Base-by-base conservation (phyloP, 2,888 invertebrate species). In the Melinopterus prodromus region DNA sequence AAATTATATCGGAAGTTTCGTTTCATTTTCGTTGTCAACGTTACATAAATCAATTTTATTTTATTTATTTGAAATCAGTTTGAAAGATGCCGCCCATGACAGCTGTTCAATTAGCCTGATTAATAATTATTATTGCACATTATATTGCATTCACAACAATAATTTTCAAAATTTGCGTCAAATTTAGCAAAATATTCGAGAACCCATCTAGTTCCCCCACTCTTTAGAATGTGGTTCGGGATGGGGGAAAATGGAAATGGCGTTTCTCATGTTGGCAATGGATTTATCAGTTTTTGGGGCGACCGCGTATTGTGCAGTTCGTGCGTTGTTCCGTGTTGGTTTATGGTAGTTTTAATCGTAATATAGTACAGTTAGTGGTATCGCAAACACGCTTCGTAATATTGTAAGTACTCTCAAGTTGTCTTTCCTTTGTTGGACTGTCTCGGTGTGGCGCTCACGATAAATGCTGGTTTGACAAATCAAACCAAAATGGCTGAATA, bases 401-500 rank as follows among this genome's bases (percentile, higher is more conserved):
- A 80, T 76, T 83, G 83, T 84, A 83, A 82, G 83, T 83, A 80
- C 70, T 35, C n/a, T 74, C 16, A 53, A 70, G 15, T 14, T n/a
- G 15, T 9, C 37, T 37, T 69, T 15, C 77, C 76, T 79, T 81
- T 79, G 15, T 76, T 36, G 77, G 37, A 35, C 74, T 37, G 74
- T 35, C 26, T 71, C n/a, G 7, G 37, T 26, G 36, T 35, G 35
- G n/a, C 6, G 35, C 35, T 35, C 35, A 71, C 35, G 12, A 35
- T 37, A 35, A 74, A 35, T 37, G 74, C 36, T 74, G 35, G 9
- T 81, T 83, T 84, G 84, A 83, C 84, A 84, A 81, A 82, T 82
- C 79, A 71, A 83, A 84, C 86, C 87, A 88, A 88, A 88, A 88
- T 88, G 88, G 88, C 87, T 86, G 88, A 53, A 86, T 88, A 88